Base-by-base conservation (phyloP, 2,797 vertebrate genomes). In the Trachops cirrhosus region DNA sequence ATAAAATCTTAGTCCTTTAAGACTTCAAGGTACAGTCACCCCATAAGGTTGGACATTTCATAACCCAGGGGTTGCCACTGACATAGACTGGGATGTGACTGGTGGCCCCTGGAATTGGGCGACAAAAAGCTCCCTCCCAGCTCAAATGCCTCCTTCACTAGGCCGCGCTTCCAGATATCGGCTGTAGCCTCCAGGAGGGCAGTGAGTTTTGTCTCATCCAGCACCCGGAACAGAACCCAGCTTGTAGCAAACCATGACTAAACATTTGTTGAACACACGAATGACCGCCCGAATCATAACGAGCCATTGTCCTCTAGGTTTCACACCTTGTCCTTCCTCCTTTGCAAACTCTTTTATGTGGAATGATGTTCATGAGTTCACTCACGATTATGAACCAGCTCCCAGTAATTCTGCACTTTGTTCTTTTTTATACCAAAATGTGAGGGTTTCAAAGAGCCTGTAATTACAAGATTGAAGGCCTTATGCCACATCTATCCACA, bases 391-490 rank as follows among this genome's bases (percentile, higher is more conserved):
- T 84, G 37, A 68, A 85, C 29, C 48, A 64, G 52, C 62, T 82
- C 54, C 32, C 37, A 64, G 9, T 91, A 85, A 73, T 88, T 85
- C 37, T 80, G 52, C 67, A 57, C 64, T 39, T 39, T 48, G 21
- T 46, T 93, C 32, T 29, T 77, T 82, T 88, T 92, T 95, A 70
- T 83, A 86, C 74, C 70, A 34, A 48, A 91, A 86, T 84, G 37
- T 50, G 74, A 94, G 62, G 82, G 32, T 79, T 93, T 88, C 34
- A 52, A 68, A 89, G 78, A 90, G 50, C 70, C 77, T 95, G 1
- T 96, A 93, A 97, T 97, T 95, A 93, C 12, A 24, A 86, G 62
- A 94, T 85, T 59, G 78, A 93, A 94, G 84, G 68, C 44, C 74
- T 37, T 48, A 59, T 68, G 74, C 86, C 79, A 78, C 70, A 71